phyloP scores from a whole-genome alignment of 2,797 vertebrate species.

The Syngnathus acus region DNA sequence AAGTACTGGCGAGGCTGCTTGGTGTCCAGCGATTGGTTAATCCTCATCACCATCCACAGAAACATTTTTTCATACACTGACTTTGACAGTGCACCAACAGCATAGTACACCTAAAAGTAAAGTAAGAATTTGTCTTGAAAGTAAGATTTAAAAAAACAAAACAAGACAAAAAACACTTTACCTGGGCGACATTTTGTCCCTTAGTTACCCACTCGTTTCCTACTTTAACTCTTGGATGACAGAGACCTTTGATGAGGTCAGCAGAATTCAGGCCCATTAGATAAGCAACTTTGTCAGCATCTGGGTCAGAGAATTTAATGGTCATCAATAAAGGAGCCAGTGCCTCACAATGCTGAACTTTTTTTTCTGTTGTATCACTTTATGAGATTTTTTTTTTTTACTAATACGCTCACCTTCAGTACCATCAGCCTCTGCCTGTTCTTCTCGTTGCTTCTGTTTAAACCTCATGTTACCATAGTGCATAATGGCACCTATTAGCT shows the following conservation, averaged over 20 bases:
- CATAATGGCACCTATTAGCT: conserved; percentile 87
- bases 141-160: background rate
- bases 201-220: conserved; percentile 86
- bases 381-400: background rate
- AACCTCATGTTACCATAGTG: conserved; percentile 92
- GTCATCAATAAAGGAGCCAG: no score
- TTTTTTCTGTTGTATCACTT: background rate
- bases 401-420: conserved; percentile 69
- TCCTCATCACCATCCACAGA: conserved; percentile 82
- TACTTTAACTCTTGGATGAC: conserved; percentile 87
- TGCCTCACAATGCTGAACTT: no score
- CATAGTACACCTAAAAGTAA: conserved; percentile 67
- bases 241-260: conserved; percentile 83
- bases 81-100: conserved; percentile 74
- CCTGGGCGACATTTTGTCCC: conserved; percentile 85
- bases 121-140: conserved; percentile 4
- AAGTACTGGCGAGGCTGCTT: conserved; percentile 81
- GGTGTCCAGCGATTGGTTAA: conserved; percentile 82
- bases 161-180: conserved; percentile 24
- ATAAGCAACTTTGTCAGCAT: conserved; percentile 83
- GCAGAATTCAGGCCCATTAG: conserved; percentile 88
- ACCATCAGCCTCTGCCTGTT: conserved; percentile 70
- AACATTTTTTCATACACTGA: conserved; percentile 81
- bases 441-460: conserved; percentile 72
- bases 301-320: conserved; percentile 43